Evolutionary conservation across 2,888 invertebrate species (phyloP), one percentile per base, ranked within the genome.

Genomic region (Caenorhabditis plicata): DNA sequence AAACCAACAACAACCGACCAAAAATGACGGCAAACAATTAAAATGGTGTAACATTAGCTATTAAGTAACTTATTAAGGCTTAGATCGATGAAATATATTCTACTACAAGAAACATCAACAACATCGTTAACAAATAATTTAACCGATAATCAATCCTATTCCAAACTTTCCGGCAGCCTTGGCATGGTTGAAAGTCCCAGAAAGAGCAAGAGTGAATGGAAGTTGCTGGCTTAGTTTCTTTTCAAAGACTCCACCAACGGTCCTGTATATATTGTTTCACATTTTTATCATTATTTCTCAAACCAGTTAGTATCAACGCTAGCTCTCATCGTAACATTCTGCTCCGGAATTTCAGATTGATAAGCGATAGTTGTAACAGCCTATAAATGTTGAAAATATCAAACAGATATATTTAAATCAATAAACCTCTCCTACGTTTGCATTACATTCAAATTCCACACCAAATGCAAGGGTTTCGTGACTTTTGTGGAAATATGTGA

Each of bases 401-500:
- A 5, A 13, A 13, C 9, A n/a, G 13, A n/a, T 39, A 27, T 17
- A 11, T 23, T 42, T 42, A 4, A 39, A 39, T 4, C 15, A 39
- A 5, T 23, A 8, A 20, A 55, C 55, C 50, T 70, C 70, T 63
- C 66, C 66, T 9, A 70, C 70, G 44, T 70, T 70, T 0, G 64
- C 53, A 81, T 90, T 92, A 5, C 93, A 90, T 48, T 78, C 78
- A 75, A 95, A 87, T 83, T 98, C 96, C 0, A 92, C 92, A 45
- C 95, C 96, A 70, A 96, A 80, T 85, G 91, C 87, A 63, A 84
- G 63, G 41, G 64, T 61, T 25, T 81, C 79, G 27, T 92, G 84
- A 81, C 92, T 91, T 84, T 89, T 91, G 80, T 93, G 94, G 84
- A 92, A 92, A 84, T 91, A 96, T 82, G 92, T 93, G 48, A 91